Conservation (phyloP, 2,113 vertebrate genomes). For the Sceloporus undulatus region DNA sequence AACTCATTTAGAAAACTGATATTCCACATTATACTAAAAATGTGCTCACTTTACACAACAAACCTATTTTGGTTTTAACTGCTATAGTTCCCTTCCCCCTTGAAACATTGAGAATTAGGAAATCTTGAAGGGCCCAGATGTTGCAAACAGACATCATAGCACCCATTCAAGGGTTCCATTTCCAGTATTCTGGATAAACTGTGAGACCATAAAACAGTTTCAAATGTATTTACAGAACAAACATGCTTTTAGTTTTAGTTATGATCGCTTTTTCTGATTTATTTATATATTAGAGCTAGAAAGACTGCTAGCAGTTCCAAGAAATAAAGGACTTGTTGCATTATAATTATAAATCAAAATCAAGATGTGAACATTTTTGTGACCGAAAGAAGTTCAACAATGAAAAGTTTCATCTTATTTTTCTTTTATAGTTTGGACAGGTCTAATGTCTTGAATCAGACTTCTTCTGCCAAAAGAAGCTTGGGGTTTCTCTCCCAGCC, state of each 20-base stretch:
- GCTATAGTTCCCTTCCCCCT: background rate
- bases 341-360: slow-evolving; percentile 12
- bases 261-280: background rate
- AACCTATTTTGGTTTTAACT: background rate
- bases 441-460: slow-evolving; percentile 81
- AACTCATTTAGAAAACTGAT: background rate
- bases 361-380: slow-evolving; percentile 17
- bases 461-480: slow-evolving; percentile 89
- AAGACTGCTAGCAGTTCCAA: slow-evolving; percentile 4
- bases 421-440: slow-evolving; percentile 68
- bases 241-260: background rate
- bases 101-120: background rate
- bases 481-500: slow-evolving; percentile 92
- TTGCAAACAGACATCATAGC: background rate
- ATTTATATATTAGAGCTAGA: background rate
- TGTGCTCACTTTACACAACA: background rate
- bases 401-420: background rate
- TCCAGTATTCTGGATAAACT: background rate
- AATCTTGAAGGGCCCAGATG: background rate
- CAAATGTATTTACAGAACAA: background rate
- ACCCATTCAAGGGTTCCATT: background rate
- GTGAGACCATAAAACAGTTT: background rate
- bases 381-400: background rate
- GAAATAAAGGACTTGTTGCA: slow-evolving; percentile 6
- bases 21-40: background rate